These are phyloP conservation scores for Anagrus nilaparvatae DNA, from an alignment of 1,140 invertebrate species.

Conservation along the genomic window DNA sequence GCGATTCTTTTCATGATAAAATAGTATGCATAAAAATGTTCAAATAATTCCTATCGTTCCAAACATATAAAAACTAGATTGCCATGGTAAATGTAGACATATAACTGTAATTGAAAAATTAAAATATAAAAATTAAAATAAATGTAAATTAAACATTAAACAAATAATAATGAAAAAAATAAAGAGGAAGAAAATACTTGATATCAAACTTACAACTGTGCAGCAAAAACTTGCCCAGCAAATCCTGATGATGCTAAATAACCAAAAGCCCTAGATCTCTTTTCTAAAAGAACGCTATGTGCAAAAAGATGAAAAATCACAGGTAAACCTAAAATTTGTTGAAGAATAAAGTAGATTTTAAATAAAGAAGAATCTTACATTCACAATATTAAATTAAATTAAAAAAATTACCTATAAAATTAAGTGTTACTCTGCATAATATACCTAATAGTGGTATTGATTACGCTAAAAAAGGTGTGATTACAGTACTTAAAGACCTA, in stretches of 20 bases:
- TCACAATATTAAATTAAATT: background rate
- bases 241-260: slow-evolving; percentile 66
- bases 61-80: slow-evolving; percentile 62
- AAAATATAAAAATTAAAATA: too few relatives aligned
- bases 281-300: slow-evolving; percentile 61
- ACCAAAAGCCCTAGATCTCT: slow-evolving; percentile 65
- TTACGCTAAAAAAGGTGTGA: slow-evolving; percentile 59
- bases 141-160: background rate
- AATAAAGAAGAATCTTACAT: background rate
- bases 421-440: slow-evolving; percentile 57
- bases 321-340: slow-evolving; percentile 51
- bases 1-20: slow-evolving; percentile 49
- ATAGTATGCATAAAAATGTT: slow-evolving; percentile 55
- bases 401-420: slow-evolving; percentile 56
- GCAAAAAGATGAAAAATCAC: slow-evolving; percentile 75
- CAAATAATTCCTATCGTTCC: slow-evolving; percentile 61
- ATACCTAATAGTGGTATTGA: slow-evolving; percentile 54
- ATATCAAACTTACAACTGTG: slow-evolving; percentile 50
- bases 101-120: slow-evolving; percentile 35
- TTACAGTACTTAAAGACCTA: slow-evolving; percentile 65
- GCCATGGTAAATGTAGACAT: slow-evolving; percentile 58
- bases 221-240: slow-evolving; percentile 67
- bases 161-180: background rate
- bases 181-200: slow-evolving; percentile 2
- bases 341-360: background rate